Base-by-base conservation (phyloP, 2,113 vertebrate species). In the Nanorana parkeri region DNA sequence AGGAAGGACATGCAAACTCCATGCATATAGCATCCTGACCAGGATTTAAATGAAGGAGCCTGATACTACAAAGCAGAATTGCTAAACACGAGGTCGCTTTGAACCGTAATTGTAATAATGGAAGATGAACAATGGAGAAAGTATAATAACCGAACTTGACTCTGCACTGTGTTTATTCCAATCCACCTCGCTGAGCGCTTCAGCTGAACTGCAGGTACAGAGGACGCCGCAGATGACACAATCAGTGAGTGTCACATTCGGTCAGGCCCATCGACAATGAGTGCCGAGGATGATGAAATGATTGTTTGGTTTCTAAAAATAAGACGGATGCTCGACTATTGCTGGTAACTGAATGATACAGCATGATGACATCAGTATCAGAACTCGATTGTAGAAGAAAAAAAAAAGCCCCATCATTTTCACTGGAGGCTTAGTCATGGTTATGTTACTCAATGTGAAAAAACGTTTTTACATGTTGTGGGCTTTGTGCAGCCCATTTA, bases 301-400 rank as follows among this genome's bases (percentile, higher is more conserved):
- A 58, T 74, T 74, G 71, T 74, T 74, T 74, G 71, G 71, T 60
- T 74, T 74, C 71, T 74, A 74, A 74, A 74, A 74, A 74, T 74
- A 74, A 74, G 71, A 58, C 26, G 54, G 71, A 74, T 74, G 71
- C 58, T 74, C 68, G 51, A 28, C 54, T 60, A 74, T 20, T 16
- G 17, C 55, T 7, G 28, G 26, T 74, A n/a, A 29, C 54, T 36
- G 60, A 74, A 74, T 74, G 71, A 60, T 58, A 23, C 71, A 74
- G 29, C 32, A 26, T 74, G 54, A 74, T 74, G 54, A 74, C 71
- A 74, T 74, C 71, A 74, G 71, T 60, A 74, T n/a, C 71, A 21
- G 71, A 54, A 21, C 17, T 73, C 11, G 17, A 56, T 73, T 56
- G 51, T 29, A 28, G 32, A 51, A 56, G 69, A 73, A 73, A 36